Base-by-base conservation (phyloP, 2,113 vertebrate species). In the Oryzias melastigma region DNA sequence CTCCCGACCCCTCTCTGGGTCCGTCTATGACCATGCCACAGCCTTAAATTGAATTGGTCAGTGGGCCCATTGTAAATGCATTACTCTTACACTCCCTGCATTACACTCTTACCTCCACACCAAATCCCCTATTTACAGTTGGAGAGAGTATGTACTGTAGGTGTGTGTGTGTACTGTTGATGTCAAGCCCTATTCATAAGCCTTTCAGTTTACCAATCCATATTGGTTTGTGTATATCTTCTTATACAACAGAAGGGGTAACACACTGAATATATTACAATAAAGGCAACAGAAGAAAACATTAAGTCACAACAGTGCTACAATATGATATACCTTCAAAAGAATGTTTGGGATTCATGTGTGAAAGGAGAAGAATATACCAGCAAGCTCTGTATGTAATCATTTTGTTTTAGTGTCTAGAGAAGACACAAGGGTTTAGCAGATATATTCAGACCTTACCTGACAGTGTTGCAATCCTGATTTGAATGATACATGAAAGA, bases 21-120 rank as follows among this genome's bases (percentile, higher is more conserved):
- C 78, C 73, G 55, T 13, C 61, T 65, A 67, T 70, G 81, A 78
- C 75, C 68, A 65, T 72, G 77, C 69, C 57, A 73, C 71, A 71
- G 78, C 81, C 53, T 68, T 75, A 81, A 84, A 87, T 90, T 82
- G 85, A 87, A 90, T 84, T 86, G 86, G 86, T 88, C 86, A 88
- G 82, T 83, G 85, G 82, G 77, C 81, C 86, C 80, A 90, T 88
- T 90, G 83, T 85, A 86, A 90, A 90, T 90, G 85, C 85, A 88
- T 88, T 86, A 82, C 83, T 87, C 83, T 84, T 69, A 75, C 75
- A 85, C 67, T 72, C 68, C 53, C 73, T 61, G 52, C 78, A 78
- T 84, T 74, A 78, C 75, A 81, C 80, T 88, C 68, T 71, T 55
- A 78, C 62, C 82, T 77, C 65, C 64, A 75, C 68, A 76, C 65